Evolutionary conservation across 1,140 invertebrate species (phyloP).

Genomic region (Penaeus vannamei): DNA sequence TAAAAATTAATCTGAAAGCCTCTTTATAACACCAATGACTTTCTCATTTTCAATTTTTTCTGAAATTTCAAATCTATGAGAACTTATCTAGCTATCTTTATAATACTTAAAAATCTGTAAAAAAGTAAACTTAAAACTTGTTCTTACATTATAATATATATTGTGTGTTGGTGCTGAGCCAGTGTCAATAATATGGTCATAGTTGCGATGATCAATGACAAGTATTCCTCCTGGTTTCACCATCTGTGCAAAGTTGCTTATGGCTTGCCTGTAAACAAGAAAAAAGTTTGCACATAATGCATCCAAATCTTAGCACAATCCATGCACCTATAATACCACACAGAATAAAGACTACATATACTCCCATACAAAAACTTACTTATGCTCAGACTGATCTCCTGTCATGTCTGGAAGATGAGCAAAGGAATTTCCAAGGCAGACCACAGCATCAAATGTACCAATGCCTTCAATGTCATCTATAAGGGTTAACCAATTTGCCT

Average conservation of each 20-base stretch:
- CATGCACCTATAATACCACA: too few species aligned
- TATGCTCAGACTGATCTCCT: slow-evolving; percentile 85
- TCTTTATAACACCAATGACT: too few species aligned
- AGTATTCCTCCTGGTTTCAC: slow-evolving; percentile 88
- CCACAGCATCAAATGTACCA: slow-evolving; percentile 74
- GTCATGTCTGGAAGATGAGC: slow-evolving; percentile 85
- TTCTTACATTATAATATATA: slow-evolving; percentile 83
- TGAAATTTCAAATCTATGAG: too few species aligned
- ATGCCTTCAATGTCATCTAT: slow-evolving; percentile 77
- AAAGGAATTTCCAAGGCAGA: slow-evolving; percentile 91
- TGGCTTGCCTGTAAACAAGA: slow-evolving; percentile 74
- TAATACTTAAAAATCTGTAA: slow-evolving; percentile 36
- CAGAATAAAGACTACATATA: too few species aligned
- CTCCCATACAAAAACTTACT: slow-evolving; percentile 72
- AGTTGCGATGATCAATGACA: slow-evolving; percentile 90
- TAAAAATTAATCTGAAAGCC: too few species aligned
- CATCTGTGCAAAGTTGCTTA: slow-evolving; percentile 84
- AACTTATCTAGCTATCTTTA: too few species aligned
- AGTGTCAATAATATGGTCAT: slow-evolving; percentile 83
- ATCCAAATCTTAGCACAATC: too few species aligned
- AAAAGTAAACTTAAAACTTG: slow-evolving; percentile 75
- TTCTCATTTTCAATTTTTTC: too few species aligned
- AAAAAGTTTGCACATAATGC: too few species aligned
- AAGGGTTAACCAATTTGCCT: slow-evolving; percentile 73
- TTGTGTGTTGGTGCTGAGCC: slow-evolving; percentile 84